Evolutionary conservation across 2,113 vertebrate species (phyloP).

Genomic region (Rhea pennata): DNA sequence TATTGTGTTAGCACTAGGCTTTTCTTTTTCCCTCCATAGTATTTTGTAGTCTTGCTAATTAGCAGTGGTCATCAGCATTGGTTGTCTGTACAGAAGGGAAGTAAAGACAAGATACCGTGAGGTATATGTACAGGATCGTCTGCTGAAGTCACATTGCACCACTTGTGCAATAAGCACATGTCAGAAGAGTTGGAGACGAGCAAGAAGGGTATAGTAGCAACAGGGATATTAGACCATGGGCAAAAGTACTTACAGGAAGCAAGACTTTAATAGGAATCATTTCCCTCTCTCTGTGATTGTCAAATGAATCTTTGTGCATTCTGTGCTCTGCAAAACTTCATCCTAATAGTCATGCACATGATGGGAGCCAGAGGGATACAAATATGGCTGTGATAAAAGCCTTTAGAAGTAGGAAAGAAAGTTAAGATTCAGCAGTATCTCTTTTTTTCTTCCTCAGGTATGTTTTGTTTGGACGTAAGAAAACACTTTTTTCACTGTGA

Average conservation of each 20-base stretch:
- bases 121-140: fast-evolving
- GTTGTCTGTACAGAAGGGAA: not conserved
- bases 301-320: not conserved
- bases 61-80: not conserved
- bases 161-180: fast-evolving
- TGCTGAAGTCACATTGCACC: fast-evolving
- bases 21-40: not conserved
- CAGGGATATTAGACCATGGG: not conserved
- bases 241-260: not conserved
- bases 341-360: not conserved
- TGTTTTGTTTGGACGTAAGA: not conserved
- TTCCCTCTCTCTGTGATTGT: not conserved
- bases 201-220: not conserved
- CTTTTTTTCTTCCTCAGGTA: not conserved
- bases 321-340: not conserved
- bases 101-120: not conserved
- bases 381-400: not conserved
- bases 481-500: too few species aligned
- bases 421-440: not conserved
- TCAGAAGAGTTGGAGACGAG: too few species aligned
- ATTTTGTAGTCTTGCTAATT: not conserved
- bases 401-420: not conserved
- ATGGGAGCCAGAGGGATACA: not conserved
- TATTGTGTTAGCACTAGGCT: fast-evolving
- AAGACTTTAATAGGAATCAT: not conserved